Evolutionary conservation across 1,140 invertebrate genomes (phyloP).

Genomic region (Centruroides sculpturatus): DNA sequence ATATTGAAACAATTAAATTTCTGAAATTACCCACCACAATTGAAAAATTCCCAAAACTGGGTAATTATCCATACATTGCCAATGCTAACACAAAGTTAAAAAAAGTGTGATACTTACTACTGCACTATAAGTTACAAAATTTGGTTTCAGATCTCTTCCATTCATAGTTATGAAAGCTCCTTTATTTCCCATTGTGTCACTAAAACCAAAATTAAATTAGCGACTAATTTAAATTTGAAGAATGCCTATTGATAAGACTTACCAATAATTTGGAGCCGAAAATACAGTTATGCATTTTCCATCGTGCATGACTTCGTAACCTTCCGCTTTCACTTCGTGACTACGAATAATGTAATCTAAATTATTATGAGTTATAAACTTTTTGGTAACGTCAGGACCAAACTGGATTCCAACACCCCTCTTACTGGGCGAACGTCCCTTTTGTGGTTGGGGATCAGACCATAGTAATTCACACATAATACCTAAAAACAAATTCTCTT

Average conservation of each 20-base stretch:
- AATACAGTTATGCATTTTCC: conserved; percentile 92
- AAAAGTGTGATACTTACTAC: conserved; percentile 51
- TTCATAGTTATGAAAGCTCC: conserved; percentile 93
- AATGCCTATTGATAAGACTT: conserved; percentile 19
- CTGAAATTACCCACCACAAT: no score
- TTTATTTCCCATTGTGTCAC: conserved; percentile 97
- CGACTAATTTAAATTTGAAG: not conserved
- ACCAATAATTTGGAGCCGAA: conserved; percentile 99
- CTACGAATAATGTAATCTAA: conserved; percentile 89
- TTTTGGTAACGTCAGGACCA: conserved; percentile 88
- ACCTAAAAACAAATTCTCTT: conserved; percentile 29
- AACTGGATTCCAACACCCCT: conserved; percentile 96
- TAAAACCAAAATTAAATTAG: conserved; percentile 32
- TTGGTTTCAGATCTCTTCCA: conserved; percentile 77
- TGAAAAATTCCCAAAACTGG: no score
- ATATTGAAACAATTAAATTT: no score
- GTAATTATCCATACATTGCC: no score
- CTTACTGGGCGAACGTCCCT: conserved; percentile 79
- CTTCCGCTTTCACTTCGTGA: conserved; percentile 95
- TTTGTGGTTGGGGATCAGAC: conserved; percentile 89
- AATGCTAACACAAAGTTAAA: not conserved
- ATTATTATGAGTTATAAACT: conserved; percentile 69
- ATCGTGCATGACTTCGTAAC: conserved; percentile 87
- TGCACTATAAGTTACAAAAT: conserved; percentile 81
- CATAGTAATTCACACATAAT: conserved; percentile 95